phyloP scores from a whole-genome alignment of 2,113 vertebrate genomes.

The Pristiophorus japonicus region DNA sequence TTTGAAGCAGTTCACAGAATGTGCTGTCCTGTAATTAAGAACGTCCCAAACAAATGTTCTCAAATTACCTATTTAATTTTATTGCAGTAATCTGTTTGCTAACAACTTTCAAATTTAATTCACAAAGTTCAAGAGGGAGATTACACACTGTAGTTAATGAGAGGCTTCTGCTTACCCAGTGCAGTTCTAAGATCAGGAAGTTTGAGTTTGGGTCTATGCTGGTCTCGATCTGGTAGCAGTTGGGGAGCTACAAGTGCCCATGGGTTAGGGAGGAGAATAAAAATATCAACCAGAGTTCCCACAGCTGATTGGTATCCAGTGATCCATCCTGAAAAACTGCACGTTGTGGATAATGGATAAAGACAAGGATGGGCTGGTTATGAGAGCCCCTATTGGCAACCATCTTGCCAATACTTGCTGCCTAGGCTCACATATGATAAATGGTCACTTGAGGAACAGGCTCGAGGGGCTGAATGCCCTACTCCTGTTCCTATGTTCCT shows the following conservation, averaged over 20 bases:
- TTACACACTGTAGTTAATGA: neutral
- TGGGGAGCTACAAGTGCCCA: neutral
- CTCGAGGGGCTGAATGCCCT: no score
- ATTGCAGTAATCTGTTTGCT: neutral
- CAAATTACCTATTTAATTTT: neutral
- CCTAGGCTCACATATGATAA: neutral
- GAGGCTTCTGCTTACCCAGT: neutral
- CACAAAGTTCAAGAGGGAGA: neutral
- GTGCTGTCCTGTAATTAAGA: neutral
- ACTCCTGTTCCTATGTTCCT: no score
- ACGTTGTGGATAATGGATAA: neutral
- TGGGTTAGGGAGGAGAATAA: neutral
- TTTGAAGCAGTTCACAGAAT: neutral
- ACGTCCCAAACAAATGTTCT: neutral
- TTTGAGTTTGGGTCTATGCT: neutral
- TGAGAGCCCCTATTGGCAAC: neutral
- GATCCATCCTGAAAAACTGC: neutral
- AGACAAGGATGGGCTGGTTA: neutral
- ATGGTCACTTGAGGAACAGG: no score
- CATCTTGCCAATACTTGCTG: neutral
- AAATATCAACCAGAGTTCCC: neutral
- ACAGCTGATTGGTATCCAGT: neutral
- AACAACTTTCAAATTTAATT: neutral
- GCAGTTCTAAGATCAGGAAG: no score
- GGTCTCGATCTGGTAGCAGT: neutral